These are phyloP conservation scores for Athalia cordata DNA, from an alignment of 2,888 invertebrate genomes.

Conservation along the genomic window DNA sequence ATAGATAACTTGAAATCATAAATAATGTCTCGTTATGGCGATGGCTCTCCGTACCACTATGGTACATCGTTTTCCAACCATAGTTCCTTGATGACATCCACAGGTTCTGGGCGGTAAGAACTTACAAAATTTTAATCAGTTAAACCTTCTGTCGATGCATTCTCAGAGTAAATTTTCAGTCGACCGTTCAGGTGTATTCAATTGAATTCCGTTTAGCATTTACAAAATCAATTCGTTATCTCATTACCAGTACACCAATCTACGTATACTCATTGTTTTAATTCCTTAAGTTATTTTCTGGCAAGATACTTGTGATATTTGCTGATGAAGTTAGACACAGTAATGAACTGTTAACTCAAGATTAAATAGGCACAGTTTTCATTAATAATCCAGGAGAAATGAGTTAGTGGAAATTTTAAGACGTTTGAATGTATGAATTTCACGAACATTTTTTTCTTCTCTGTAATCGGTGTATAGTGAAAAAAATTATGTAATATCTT, in stretches of 20 bases:
- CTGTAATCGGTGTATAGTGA: background rate
- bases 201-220: background rate
- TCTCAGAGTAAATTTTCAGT: background rate
- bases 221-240: background rate
- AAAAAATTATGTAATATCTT: slow-evolving; percentile 40
- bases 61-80: slow-evolving; percentile 68
- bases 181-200: background rate
- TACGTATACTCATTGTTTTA: background rate
- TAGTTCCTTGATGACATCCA: slow-evolving; percentile 69
- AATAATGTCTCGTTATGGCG: slow-evolving; percentile 70
- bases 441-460: background rate
- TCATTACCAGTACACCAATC: too few species aligned
- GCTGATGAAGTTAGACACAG: slow-evolving; percentile 2
- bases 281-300: slow-evolving; percentile 14
- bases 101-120: slow-evolving; percentile 67
- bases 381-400: background rate
- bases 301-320: background rate
- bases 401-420: background rate
- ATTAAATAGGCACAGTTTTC: background rate
- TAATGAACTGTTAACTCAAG: slow-evolving; percentile 5
- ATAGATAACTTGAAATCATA: slow-evolving; percentile 17
- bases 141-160: background rate
- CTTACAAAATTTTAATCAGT: background rate
- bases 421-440: background rate
- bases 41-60: slow-evolving; percentile 66